Percentiles rank a stretch among this genome's conserved stretches.
These are phyloP conservation scores for Dendrolimus punctatus DNA, from an alignment of 1,140 invertebrate genomes.

Conservation along the genomic window DNA sequence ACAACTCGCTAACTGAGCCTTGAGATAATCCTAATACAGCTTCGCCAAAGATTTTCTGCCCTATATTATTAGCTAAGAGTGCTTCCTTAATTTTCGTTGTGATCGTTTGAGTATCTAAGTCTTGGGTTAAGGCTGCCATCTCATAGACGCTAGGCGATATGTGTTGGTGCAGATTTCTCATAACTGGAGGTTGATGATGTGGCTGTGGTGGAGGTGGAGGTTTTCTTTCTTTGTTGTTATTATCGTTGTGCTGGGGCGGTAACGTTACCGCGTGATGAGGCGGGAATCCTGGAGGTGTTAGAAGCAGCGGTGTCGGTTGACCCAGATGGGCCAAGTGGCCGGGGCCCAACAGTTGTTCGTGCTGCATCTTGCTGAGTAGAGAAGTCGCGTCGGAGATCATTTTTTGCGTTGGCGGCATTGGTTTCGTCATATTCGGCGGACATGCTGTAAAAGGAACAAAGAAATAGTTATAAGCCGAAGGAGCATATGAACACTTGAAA, in stretches of 20 bases:
- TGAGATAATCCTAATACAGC: constrained; percentile 96
- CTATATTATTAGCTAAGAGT: constrained; percentile 96
- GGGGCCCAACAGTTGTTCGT: constrained; percentile 75
- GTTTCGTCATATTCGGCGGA: constrained; percentile 79
- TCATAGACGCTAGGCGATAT: constrained; percentile 93
- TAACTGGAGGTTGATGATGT: constrained; percentile 75
- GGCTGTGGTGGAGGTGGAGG: constrained; percentile 75
- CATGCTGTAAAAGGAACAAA: constrained; percentile 72
- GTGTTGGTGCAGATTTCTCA: constrained; percentile 83
- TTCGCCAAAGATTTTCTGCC: constrained; percentile 98
- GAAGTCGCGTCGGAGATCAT: constrained; percentile 81
- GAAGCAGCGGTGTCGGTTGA: constrained; percentile 73
- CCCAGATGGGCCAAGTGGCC: constrained; percentile 70
- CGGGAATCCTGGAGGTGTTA: constrained; percentile 77
- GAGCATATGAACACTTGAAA: no score
- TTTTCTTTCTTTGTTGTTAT: constrained; percentile 72
- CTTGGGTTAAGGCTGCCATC: constrained; percentile 96
- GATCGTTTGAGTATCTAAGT: constrained; percentile 96
- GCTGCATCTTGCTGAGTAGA: constrained; percentile 80
- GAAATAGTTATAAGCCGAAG: not conserved
- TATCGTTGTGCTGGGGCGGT: constrained; percentile 67
- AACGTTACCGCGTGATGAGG: constrained; percentile 76
- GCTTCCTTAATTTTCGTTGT: constrained; percentile 98
- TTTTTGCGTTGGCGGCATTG: constrained; percentile 83
- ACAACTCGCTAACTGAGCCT: constrained; percentile 96